Evolutionary conservation across 2,888 invertebrate species (phyloP).

Genomic region (Gnatocerus cornutus): DNA sequence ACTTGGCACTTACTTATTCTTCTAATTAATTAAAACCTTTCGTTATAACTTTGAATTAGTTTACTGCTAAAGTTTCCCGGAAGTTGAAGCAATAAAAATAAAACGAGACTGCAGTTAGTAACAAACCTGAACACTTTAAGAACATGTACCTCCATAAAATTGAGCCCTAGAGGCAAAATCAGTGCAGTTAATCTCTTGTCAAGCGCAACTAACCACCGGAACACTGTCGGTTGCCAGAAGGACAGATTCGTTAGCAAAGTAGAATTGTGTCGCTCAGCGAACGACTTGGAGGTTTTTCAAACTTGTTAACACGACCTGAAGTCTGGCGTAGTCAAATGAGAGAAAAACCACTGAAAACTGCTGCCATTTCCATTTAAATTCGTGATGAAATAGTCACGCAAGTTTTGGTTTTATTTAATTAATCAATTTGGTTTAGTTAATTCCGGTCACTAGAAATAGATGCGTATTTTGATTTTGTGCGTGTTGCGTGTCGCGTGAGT

Average conservation of each 20-base stretch:
- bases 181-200: slow-evolving; percentile 26
- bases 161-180: slow-evolving; percentile 1
- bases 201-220: slow-evolving; percentile 29
- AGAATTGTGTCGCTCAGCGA: background rate
- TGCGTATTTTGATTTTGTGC: too few species aligned
- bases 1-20: background rate
- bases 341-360: too few species aligned
- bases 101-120: slow-evolving; percentile 1
- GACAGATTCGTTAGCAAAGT: slow-evolving; percentile 16
- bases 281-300: background rate
- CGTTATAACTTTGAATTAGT: background rate
- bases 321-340: too few species aligned
- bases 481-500: too few species aligned
- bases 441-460: too few species aligned
- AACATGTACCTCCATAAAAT: slow-evolving; percentile 11
- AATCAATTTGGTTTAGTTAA: too few species aligned
- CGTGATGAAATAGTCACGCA: too few species aligned
- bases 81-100: slow-evolving; percentile 8
- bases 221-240: slow-evolving; percentile 9
- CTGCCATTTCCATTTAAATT: too few species aligned
- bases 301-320: too few species aligned
- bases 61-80: background rate
- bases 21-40: slow-evolving; percentile 5
- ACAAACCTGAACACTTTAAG: slow-evolving; percentile 10
- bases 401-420: too few species aligned